phyloP scores from a whole-genome alignment of 2,888 invertebrate genomes.

The Aleiodes leptofemur region DNA sequence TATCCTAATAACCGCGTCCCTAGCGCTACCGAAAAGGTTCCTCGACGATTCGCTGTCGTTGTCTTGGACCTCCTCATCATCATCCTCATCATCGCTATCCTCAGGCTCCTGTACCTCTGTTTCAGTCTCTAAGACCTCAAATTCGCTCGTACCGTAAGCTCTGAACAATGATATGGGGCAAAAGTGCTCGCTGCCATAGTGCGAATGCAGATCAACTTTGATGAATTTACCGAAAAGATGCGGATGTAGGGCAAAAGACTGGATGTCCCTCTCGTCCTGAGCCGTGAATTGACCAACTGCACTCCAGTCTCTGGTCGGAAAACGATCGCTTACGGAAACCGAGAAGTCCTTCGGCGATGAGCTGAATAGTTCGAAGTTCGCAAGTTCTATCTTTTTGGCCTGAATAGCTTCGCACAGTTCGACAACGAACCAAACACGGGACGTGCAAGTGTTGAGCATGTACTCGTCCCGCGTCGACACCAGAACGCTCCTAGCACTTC shows the following conservation, averaged over 20 bases:
- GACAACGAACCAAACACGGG: conserved; percentile 95
- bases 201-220: conserved; percentile 93
- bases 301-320: conserved; percentile 94
- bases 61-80: conserved; percentile 77
- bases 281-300: conserved; percentile 91
- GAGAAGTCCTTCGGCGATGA: conserved; percentile 95
- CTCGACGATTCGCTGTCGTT: conserved; percentile 78
- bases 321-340: conserved; percentile 91
- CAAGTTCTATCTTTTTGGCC: conserved; percentile 95
- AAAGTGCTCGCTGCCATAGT: conserved; percentile 97
- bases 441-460: conserved; percentile 96
- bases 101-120: conserved; percentile 78
- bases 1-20: conserved; percentile 93
- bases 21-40: conserved; percentile 90
- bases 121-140: conserved; percentile 91
- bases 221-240: conserved; percentile 92
- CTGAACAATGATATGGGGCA: conserved; percentile 98
- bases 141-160: conserved; percentile 95
- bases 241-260: conserved; percentile 88
- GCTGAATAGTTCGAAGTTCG: conserved; percentile 98
- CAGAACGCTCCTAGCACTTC: conserved; percentile 89
- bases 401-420: conserved; percentile 99
- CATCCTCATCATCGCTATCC: conserved; percentile 79
- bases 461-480: conserved; percentile 96
- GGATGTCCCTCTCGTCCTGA: conserved; percentile 90